These are phyloP conservation scores for Hydropsyche tenuis DNA, from an alignment of 1,140 invertebrate genomes.

Conservation along the genomic window DNA sequence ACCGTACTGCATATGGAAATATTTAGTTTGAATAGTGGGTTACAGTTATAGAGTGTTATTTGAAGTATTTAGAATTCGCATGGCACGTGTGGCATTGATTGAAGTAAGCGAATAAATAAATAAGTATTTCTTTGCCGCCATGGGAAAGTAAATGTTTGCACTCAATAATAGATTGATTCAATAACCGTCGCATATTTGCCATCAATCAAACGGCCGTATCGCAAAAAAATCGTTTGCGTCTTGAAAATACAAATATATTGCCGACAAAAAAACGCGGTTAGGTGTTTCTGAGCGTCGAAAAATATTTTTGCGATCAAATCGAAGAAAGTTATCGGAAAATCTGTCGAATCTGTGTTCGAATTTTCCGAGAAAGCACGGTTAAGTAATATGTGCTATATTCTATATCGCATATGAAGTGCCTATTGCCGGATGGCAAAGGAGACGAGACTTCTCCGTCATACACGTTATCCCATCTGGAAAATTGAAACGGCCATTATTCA, in stretches of 20 bases:
- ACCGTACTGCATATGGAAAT: too few species aligned
- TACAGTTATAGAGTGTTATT: too few species aligned
- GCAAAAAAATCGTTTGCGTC: not conserved
- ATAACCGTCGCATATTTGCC: not conserved
- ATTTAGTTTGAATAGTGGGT: too few species aligned
- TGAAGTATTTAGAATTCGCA: too few species aligned
- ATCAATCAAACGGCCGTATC: not conserved
- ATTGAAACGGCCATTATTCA: conserved; percentile 20
- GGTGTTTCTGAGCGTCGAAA: not conserved
- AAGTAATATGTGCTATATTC: not conserved
- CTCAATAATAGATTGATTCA: conserved; percentile 11
- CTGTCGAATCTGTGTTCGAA: not conserved
- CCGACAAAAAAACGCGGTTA: too few species aligned
- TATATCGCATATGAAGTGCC: too few species aligned
- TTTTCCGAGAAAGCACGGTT: conserved; percentile 1
- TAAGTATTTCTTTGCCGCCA: not conserved
- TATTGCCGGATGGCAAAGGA: not conserved
- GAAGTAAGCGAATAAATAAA: too few species aligned
- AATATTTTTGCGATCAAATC: not conserved
- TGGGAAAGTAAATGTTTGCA: not conserved
- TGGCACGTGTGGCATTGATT: too few species aligned
- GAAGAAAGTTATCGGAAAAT: conserved; percentile 5
- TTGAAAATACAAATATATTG: not conserved
- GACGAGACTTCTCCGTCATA: not conserved
- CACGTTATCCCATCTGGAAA: conserved; percentile 12